These are phyloP conservation scores for Fistularia tabacaria DNA, from an alignment of 2,797 vertebrate genomes.

Conservation along the genomic window DNA sequence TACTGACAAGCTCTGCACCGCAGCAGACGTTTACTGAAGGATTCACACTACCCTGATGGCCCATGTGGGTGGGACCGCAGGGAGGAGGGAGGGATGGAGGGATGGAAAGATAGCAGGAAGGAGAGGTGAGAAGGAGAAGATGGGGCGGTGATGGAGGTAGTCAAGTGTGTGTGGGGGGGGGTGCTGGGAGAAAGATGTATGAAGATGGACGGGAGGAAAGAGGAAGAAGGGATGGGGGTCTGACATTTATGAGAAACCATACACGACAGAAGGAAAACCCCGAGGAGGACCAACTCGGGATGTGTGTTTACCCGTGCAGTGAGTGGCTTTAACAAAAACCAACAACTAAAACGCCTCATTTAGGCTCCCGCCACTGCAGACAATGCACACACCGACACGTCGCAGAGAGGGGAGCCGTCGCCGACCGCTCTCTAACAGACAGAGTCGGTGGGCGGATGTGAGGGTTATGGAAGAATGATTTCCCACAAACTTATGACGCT, in stretches of 20 bases:
- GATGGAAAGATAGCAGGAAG: slow-evolving; percentile 1
- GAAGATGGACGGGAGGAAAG: slow-evolving; percentile 8
- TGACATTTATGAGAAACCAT: slow-evolving; percentile 43
- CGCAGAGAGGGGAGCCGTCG: no score
- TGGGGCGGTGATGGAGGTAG: slow-evolving; percentile 8
- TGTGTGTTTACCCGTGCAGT: slow-evolving; percentile 50
- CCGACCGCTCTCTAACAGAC: no score
- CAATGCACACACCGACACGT: slow-evolving; percentile 33
- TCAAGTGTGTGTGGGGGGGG: neutral
- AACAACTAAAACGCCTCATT: slow-evolving; percentile 45
- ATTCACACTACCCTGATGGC: slow-evolving; percentile 50
- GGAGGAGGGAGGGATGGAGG: slow-evolving; percentile 8
- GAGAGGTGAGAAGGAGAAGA: slow-evolving; percentile 4
- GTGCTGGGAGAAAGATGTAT: slow-evolving; percentile 6
- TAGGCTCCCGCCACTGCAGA: slow-evolving; percentile 38
- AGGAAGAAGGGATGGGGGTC: slow-evolving; percentile 15
- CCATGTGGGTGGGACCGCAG: slow-evolving; percentile 36
- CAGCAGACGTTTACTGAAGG: slow-evolving; percentile 64
- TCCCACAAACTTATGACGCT: no score
- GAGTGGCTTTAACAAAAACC: slow-evolving; percentile 58
- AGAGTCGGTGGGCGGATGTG: no score
- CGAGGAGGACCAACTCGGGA: slow-evolving; percentile 41
- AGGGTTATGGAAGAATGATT: no score
- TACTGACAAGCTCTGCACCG: slow-evolving; percentile 63
- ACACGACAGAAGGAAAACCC: slow-evolving; percentile 24